Conservation (phyloP, 2,113 vertebrate genomes). For the Scomber japonicus region DNA sequence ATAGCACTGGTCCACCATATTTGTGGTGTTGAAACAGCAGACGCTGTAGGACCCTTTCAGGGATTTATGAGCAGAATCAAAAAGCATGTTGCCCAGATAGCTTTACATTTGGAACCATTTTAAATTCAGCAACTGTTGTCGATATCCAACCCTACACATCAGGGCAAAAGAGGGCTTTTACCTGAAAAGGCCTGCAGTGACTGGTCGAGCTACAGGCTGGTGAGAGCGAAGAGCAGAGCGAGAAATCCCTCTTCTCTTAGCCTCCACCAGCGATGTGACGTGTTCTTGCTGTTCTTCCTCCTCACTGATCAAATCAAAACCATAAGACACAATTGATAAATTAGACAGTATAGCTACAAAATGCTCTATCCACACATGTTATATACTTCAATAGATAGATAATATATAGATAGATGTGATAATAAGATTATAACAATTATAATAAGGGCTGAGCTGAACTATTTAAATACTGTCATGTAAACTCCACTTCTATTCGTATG, state of each 20-base stretch:
- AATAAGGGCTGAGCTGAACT: background rate
- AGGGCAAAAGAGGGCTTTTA: constrained; percentile 58
- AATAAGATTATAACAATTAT: background rate
- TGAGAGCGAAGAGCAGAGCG: constrained; percentile 94
- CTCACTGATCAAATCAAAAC: constrained; percentile 58
- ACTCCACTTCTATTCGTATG: too few relatives aligned
- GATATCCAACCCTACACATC: background rate
- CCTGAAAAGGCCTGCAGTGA: constrained; percentile 90
- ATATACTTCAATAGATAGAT: background rate
- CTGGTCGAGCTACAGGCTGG: constrained; percentile 93
- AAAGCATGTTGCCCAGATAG: background rate
- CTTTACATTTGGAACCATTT: background rate
- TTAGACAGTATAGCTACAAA: background rate
- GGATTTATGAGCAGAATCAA: background rate
- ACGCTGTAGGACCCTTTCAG: too few relatives aligned
- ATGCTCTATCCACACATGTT: background rate
- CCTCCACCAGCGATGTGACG: constrained; percentile 86
- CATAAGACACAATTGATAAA: background rate
- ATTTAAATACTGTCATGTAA: background rate
- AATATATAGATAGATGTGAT: background rate
- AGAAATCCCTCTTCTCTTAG: constrained; percentile 92
- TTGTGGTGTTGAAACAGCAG: too few relatives aligned
- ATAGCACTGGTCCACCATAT: too few relatives aligned
- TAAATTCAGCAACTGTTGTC: background rate
- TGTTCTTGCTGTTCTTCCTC: constrained; percentile 81